phyloP scores from a whole-genome alignment of 1,140 invertebrate genomes.

The Drosophila eugracilis region DNA sequence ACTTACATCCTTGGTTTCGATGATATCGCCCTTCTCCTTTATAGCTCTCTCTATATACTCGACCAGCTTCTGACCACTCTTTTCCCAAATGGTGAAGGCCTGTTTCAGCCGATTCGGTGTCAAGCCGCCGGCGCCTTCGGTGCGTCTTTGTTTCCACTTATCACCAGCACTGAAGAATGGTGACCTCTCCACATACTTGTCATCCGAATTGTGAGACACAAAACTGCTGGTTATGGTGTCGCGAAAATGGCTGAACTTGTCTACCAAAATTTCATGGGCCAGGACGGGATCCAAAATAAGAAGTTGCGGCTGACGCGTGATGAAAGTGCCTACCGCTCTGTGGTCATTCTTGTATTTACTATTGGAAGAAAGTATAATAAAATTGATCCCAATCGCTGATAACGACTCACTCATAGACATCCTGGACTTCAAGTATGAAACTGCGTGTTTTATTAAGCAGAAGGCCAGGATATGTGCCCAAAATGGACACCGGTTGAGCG shows the following conservation, averaged over 20 bases:
- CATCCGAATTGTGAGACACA: constrained; percentile 60
- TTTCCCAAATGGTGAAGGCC: constrained; percentile 64
- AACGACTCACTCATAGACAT: constrained; percentile 65
- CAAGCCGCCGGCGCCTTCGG: constrained; percentile 86
- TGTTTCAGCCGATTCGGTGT: constrained; percentile 82
- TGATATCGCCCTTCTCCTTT: constrained; percentile 25
- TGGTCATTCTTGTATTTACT: constrained; percentile 70
- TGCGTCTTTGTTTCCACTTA: constrained; percentile 86
- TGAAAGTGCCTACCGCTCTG: constrained; percentile 84
- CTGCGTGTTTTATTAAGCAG: constrained; percentile 44
- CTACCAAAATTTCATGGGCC: constrained; percentile 85
- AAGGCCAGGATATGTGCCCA: constrained; percentile 85
- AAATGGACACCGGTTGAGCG: constrained; percentile 68
- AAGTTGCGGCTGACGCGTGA: constrained; percentile 84
- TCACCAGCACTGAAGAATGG: constrained; percentile 85
- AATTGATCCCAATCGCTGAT: not conserved
- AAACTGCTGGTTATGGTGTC: constrained; percentile 74
- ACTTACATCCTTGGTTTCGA: constrained; percentile 70
- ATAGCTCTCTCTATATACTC: constrained; percentile 39
- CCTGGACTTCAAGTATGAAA: constrained; percentile 61
- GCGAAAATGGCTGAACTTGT: constrained; percentile 85
- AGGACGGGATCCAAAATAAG: constrained; percentile 86
- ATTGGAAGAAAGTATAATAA: not conserved
- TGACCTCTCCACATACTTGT: constrained; percentile 84
- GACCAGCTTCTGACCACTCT: constrained; percentile 44